Percentiles rank a stretch among this genome's conserved stretches.
Evolutionary conservation across 1,140 invertebrate species (phyloP).

Genomic region (honey bee (Apis mellifera)): Amel_HAv3.1 CM009946.2:5237501-5238000

Average conservation of each 20-base stretch:
- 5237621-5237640: conserved; percentile 80
- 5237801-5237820: conserved; percentile 82
- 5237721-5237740: conserved; percentile 84
- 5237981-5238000: conserved; percentile 26
- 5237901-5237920: neutral
- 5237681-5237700: conserved; percentile 83
- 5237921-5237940: neutral
- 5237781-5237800: conserved; percentile 83
- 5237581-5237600: neutral
- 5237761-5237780: conserved; percentile 81
- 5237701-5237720: conserved; percentile 82
- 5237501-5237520: conserved; percentile 82
- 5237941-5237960: neutral
- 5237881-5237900: neutral
- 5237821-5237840: conserved; percentile 84
- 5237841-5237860: conserved; percentile 83
- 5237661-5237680: conserved; percentile 84
- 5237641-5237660: conserved; percentile 83
- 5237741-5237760: conserved; percentile 79
- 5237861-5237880: conserved; percentile 39
- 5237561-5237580: neutral
- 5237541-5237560: no score
- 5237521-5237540: conserved; percentile 81
- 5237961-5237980: neutral
- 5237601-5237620: conserved; percentile 5